phyloP scores from a whole-genome alignment of 1,140 invertebrate genomes.

The Papilio aristodemus region DNA sequence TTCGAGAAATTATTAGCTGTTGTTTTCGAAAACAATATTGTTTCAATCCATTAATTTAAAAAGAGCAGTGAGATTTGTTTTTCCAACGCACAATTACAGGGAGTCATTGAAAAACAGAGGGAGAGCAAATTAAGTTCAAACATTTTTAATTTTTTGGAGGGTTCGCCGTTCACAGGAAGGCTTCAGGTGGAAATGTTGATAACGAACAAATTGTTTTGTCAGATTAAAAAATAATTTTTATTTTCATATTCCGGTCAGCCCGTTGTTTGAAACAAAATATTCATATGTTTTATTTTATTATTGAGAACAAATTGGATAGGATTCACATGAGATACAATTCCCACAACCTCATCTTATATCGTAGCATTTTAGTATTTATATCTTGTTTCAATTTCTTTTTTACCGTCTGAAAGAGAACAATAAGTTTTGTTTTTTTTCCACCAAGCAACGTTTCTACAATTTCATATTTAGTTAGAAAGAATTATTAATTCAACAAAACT shows the following conservation, averaged over 20 bases:
- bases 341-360: background rate
- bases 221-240: background rate
- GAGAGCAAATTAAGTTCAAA: conserved; percentile 21
- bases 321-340: background rate
- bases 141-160: conserved; percentile 21
- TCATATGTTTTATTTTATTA: background rate
- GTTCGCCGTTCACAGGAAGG: conserved; percentile 9
- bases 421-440: too few species aligned
- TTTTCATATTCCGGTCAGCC: background rate
- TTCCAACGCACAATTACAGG: conserved; percentile 1
- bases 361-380: too few species aligned
- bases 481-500: too few species aligned
- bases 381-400: too few species aligned
- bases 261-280: conserved; percentile 20
- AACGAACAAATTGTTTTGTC: conserved; percentile 22
- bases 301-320: background rate
- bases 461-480: too few species aligned
- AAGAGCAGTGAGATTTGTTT: conserved; percentile 4
- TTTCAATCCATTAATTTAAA: conserved; percentile 8
- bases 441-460: too few species aligned
- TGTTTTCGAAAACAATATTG: background rate
- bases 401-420: too few species aligned
- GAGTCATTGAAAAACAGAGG: conserved; percentile 16
- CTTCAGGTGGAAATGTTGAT: conserved; percentile 17
- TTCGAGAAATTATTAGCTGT: too few species aligned